Conservation (phyloP, 1,140 invertebrate genomes). For the Hycleus cichorii region DNA sequence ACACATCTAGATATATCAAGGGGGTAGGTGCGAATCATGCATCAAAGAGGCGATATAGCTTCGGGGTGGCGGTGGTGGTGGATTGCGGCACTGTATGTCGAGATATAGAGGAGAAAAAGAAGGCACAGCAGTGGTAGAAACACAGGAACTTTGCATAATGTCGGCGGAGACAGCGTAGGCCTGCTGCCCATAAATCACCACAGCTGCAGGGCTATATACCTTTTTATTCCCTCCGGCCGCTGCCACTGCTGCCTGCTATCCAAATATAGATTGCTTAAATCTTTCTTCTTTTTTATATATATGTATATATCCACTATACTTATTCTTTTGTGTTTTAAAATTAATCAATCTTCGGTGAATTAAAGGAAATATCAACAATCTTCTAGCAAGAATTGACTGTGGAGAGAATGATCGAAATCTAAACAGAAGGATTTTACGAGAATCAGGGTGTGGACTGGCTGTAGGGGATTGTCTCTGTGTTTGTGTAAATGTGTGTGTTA, state of each 20-base stretch:
- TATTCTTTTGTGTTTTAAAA: not conserved
- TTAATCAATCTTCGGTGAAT: not conserved
- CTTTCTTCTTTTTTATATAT: not conserved
- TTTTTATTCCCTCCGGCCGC: not conserved
- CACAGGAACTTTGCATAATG: conserved; percentile 41
- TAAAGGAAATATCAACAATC: not conserved
- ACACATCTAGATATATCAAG: not conserved
- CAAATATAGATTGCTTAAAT: not conserved
- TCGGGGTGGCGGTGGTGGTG: too few relatives aligned
- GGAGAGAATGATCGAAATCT: too few relatives aligned
- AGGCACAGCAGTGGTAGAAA: conserved; percentile 34
- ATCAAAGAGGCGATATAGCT: conserved; percentile 20
- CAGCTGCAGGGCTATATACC: conserved; percentile 17
- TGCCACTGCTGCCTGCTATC: not conserved
- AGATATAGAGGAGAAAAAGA: conserved; percentile 10
- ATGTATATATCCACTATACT: not conserved
- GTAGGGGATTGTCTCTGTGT: too few relatives aligned
- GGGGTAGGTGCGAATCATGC: conserved; percentile 25
- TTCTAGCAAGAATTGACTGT: too few relatives aligned
- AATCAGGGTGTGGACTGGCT: too few relatives aligned
- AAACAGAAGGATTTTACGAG: too few relatives aligned
- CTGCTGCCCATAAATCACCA: conserved; percentile 38
- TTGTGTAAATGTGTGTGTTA: too few relatives aligned
- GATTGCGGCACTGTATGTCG: too few relatives aligned
- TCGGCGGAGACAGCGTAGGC: conserved; percentile 37